A percentile compares a stretch with the other conserved stretches of the same genome.
Evolutionary conservation across 1,140 invertebrate species (phyloP).

Genomic region (Pogonomyrmex barbatus): DNA sequence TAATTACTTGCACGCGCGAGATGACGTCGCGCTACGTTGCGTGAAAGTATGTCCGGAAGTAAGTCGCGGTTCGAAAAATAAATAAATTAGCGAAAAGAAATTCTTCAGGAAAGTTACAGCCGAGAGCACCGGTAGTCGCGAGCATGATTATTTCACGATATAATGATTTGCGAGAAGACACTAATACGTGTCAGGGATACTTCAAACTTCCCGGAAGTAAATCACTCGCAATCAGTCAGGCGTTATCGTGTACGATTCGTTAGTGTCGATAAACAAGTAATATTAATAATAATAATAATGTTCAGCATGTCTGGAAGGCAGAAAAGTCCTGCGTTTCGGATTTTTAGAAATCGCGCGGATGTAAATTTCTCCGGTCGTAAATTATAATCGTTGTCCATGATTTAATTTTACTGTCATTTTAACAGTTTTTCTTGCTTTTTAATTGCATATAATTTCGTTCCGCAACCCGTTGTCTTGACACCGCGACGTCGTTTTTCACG

Average conservation of each 20-base stretch:
- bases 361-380: conserved; percentile 15
- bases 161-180: conserved; percentile 31
- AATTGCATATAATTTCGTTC: conserved; percentile 18
- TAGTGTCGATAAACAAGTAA: not conserved
- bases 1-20: not conserved
- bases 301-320: not conserved
- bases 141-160: conserved; percentile 29
- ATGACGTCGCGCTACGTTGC: conserved; percentile 17
- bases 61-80: not conserved
- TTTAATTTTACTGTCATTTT: conserved; percentile 5
- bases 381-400: conserved; percentile 2
- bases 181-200: not conserved
- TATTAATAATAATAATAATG: not conserved
- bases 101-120: not conserved
- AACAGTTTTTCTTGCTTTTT: not conserved
- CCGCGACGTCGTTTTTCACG: conserved; percentile 33
- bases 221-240: conserved; percentile 5
- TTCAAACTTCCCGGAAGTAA: conserved; percentile 28
- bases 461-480: not conserved
- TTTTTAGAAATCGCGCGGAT: not conserved
- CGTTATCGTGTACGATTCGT: conserved; percentile 20
- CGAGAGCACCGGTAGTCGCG: not conserved
- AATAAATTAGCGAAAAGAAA: conserved; percentile 19
- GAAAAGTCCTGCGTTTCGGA: not conserved
- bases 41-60: conserved; percentile 42